Percentiles rank a stretch among this genome's conserved stretches.
Conservation (phyloP, 2,797 vertebrate species). For the Podarcis lilfordi region DNA sequence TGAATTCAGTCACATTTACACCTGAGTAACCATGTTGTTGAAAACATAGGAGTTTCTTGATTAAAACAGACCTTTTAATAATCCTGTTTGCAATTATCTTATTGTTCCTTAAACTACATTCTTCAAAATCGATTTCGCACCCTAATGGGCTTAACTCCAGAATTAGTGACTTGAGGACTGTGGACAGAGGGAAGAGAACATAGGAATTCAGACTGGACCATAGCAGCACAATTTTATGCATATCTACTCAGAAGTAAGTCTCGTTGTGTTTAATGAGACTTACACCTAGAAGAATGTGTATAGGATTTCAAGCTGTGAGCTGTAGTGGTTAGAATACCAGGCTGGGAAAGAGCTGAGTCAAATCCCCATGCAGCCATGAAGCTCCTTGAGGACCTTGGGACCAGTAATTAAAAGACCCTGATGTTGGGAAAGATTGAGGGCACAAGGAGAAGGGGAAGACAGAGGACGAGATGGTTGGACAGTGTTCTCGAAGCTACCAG, state of each 20-base stretch:
- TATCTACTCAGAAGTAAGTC: neutral
- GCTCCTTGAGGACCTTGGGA: neutral
- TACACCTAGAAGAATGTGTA: neutral
- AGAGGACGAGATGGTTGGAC: too few relatives aligned
- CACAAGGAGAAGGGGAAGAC: too few relatives aligned
- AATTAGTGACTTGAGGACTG: neutral
- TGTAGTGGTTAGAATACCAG: neutral
- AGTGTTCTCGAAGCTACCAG: too few relatives aligned
- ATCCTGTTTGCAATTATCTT: neutral
- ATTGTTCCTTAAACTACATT: neutral
- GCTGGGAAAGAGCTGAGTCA: too few relatives aligned
- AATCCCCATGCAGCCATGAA: neutral
- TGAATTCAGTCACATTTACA: neutral
- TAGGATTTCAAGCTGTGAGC: neutral
- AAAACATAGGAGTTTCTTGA: neutral
- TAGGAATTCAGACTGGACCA: neutral
- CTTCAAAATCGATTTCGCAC: neutral
- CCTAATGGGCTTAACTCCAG: neutral
- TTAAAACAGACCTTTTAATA: neutral
- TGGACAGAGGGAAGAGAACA: neutral
- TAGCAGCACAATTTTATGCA: neutral
- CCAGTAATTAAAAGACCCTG: neutral
- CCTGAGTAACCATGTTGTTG: neutral
- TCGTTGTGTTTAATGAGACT: neutral
- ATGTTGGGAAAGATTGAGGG: too few relatives aligned